phyloP scores from a whole-genome alignment of 1,140 invertebrate species.

The Sipha flava region DNA sequence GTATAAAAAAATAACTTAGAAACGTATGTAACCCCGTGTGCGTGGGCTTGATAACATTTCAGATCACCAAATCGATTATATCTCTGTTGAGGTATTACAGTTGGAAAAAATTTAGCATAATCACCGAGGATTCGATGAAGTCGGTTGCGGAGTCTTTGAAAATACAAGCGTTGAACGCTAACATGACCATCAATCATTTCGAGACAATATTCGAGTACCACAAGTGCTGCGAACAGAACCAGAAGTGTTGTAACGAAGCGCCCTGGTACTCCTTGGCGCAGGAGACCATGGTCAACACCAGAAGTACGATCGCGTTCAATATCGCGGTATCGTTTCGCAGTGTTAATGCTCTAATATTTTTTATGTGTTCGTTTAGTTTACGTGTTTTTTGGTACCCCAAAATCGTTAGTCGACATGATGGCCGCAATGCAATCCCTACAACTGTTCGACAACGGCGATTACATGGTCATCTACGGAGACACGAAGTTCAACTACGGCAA shows the following conservation, averaged over 20 bases:
- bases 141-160: constrained; percentile 67
- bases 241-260: constrained; percentile 60
- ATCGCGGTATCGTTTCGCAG: background rate
- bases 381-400: constrained; percentile 75
- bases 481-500: constrained; percentile 71
- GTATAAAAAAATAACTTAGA: too few relatives aligned
- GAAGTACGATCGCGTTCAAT: constrained; percentile 57
- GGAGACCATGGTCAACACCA: constrained; percentile 76
- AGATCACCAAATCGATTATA: constrained; percentile 89
- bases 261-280: constrained; percentile 80
- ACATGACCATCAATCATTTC: constrained; percentile 72
- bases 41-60: too few relatives aligned
- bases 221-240: constrained; percentile 63
- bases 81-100: constrained; percentile 79
- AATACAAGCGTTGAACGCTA: constrained; percentile 59
- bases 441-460: constrained; percentile 81
- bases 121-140: constrained; percentile 73
- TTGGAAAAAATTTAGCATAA: constrained; percentile 88
- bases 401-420: constrained; percentile 81
- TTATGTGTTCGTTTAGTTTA: constrained; percentile 61
- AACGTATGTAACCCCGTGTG: too few relatives aligned
- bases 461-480: constrained; percentile 91
- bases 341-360: constrained; percentile 36
- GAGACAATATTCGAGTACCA: constrained; percentile 56
- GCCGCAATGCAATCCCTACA: constrained; percentile 76